Evolutionary conservation across 2,113 vertebrate genomes (phyloP).

Genomic region (Dromas ardeola): DNA sequence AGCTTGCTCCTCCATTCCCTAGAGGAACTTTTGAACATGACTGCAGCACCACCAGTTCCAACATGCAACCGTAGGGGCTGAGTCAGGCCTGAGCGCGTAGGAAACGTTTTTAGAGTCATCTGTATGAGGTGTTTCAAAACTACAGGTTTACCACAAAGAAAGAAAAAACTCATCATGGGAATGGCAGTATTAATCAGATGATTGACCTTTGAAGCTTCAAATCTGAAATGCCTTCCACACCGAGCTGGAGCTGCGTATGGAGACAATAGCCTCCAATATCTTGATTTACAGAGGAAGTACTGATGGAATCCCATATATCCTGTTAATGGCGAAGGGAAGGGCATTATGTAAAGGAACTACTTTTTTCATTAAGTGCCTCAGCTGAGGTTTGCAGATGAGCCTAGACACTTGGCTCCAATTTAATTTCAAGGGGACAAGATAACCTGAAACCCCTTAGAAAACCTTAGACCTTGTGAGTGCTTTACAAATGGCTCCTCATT

Average conservation of each 20-base stretch:
- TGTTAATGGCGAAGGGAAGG: slow-evolving; percentile 15
- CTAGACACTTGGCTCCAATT: not conserved
- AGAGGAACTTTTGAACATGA: not conserved
- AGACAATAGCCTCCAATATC: not conserved
- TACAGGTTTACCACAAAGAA: not conserved
- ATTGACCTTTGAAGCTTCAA: not conserved
- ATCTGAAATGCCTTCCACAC: slow-evolving; percentile 5
- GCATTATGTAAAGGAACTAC: not conserved
- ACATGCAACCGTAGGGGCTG: not conserved
- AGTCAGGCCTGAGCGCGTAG: not conserved
- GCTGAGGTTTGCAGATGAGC: not conserved
- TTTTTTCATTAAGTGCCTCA: not conserved
- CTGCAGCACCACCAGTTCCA: not conserved
- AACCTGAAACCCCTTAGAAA: slow-evolving; percentile 7
- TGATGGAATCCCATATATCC: slow-evolving; percentile 16
- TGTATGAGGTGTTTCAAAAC: not conserved
- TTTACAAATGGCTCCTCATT: not conserved
- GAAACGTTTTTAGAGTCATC: not conserved
- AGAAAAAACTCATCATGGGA: not conserved
- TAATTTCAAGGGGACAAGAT: not conserved
- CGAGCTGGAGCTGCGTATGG: not conserved
- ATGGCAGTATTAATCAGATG: slow-evolving; percentile 12
- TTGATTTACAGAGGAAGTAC: slow-evolving; percentile 43
- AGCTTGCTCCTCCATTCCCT: not conserved
- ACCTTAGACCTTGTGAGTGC: not conserved